Evolutionary conservation across 2,888 invertebrate genomes (phyloP).

Genomic region (Tipula helvola): DNA sequence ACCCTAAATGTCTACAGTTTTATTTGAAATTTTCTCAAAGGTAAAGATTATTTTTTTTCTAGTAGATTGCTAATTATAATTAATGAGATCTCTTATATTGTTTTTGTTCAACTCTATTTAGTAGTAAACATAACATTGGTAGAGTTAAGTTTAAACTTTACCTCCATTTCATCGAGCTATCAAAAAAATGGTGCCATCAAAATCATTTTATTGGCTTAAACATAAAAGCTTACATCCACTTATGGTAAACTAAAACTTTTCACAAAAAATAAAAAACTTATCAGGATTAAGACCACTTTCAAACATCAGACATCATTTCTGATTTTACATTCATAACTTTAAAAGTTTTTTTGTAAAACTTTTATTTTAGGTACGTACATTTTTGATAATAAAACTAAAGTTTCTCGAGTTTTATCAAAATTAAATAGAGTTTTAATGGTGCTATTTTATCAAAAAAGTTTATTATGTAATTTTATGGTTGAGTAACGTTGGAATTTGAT

Average conservation of each 20-base stretch:
- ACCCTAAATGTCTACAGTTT: no score
- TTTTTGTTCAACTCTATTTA: no score
- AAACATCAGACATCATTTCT: not conserved
- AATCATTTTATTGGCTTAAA: no score
- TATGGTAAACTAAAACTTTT: not conserved
- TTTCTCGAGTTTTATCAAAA: not conserved
- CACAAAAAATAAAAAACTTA: not conserved
- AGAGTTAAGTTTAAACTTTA: no score
- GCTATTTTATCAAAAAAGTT: not conserved
- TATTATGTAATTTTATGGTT: not conserved
- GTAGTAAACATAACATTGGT: no score
- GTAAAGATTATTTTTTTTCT: no score
- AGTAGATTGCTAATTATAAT: no score
- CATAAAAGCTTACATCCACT: not conserved
- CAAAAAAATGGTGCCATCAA: no score
- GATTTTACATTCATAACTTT: not conserved
- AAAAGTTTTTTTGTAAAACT: not conserved
- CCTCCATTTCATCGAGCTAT: no score
- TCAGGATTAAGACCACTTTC: not conserved
- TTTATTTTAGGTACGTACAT: not conserved
- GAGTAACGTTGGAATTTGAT: not conserved
- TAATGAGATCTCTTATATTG: no score
- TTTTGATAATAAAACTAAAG: not conserved
- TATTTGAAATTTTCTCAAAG: no score
- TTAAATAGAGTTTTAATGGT: not conserved